Evolutionary conservation across 2,888 invertebrate genomes (phyloP).

Genomic region (Agrochola litura): DNA sequence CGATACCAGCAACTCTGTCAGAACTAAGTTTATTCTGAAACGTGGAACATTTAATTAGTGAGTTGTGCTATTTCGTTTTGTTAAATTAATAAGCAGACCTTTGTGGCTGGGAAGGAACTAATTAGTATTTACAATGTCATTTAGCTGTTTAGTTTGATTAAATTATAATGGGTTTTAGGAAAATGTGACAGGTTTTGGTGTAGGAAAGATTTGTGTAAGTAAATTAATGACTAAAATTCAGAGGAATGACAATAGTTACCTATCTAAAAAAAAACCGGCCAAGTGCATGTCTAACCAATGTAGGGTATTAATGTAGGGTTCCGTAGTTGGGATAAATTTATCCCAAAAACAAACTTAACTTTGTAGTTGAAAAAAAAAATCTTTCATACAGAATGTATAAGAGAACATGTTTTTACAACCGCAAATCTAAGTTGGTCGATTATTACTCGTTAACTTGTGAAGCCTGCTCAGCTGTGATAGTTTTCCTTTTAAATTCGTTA

Average conservation of each 20-base stretch:
- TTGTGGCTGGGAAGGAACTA: slow-evolving; percentile 15
- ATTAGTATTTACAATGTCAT: background rate
- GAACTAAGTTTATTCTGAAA: slow-evolving; percentile 75
- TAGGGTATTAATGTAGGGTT: too few species aligned
- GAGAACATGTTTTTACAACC: too few species aligned
- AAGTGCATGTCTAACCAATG: too few species aligned
- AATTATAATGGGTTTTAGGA: background rate
- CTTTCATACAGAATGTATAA: too few species aligned
- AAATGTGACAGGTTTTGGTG: background rate
- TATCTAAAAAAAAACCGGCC: too few species aligned
- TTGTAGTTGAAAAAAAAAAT: too few species aligned
- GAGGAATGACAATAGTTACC: background rate
- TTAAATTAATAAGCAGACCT: slow-evolving; percentile 9
- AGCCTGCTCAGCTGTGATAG: too few species aligned
- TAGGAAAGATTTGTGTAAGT: background rate
- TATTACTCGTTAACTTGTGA: too few species aligned
- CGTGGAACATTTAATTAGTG: slow-evolving; percentile 44
- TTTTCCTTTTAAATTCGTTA: too few species aligned
- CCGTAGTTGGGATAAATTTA: too few species aligned
- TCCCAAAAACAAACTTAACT: too few species aligned
- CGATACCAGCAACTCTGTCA: slow-evolving; percentile 74
- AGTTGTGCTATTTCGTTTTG: slow-evolving; percentile 31
- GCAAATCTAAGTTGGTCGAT: too few species aligned
- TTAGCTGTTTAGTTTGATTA: background rate
- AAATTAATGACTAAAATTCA: background rate